phyloP scores from a whole-genome alignment of 2,797 vertebrate genomes.

The Chiroxiphia lanceolata region DNA sequence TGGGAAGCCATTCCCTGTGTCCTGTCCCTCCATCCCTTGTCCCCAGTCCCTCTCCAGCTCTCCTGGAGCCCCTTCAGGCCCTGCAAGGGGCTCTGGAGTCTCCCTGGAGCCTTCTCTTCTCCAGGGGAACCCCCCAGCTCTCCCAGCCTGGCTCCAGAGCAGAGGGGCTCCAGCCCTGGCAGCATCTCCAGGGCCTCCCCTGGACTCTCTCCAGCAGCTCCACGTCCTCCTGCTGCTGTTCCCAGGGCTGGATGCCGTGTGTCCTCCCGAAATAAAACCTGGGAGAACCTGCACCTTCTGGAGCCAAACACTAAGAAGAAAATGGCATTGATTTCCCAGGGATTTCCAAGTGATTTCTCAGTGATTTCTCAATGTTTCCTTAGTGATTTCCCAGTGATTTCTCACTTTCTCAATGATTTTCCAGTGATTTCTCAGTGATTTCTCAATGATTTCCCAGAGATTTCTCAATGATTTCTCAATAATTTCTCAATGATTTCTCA shows the following conservation, averaged over 20 bases:
- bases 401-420: too few species aligned
- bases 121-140: neutral
- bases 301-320: neutral
- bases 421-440: too few species aligned
- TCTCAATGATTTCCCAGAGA: too few species aligned
- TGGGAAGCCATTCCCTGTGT: neutral
- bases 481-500: accelerated
- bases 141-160: neutral
- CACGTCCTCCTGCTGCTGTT: accelerated
- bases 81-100: neutral
- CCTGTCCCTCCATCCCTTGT: neutral
- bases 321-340: accelerated
- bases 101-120: neutral
- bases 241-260: neutral
- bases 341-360: too few species aligned
- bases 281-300: neutral
- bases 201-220: neutral
- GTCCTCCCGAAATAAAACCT: neutral
- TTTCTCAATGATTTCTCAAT: accelerated
- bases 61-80: neutral
- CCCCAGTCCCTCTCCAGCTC: neutral
- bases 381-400: too few species aligned
- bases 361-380: too few species aligned
- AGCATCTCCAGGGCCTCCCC: neutral
- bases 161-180: neutral